Conservation (phyloP, 2,113 vertebrate genomes). For the Eurystomus gularis region DNA sequence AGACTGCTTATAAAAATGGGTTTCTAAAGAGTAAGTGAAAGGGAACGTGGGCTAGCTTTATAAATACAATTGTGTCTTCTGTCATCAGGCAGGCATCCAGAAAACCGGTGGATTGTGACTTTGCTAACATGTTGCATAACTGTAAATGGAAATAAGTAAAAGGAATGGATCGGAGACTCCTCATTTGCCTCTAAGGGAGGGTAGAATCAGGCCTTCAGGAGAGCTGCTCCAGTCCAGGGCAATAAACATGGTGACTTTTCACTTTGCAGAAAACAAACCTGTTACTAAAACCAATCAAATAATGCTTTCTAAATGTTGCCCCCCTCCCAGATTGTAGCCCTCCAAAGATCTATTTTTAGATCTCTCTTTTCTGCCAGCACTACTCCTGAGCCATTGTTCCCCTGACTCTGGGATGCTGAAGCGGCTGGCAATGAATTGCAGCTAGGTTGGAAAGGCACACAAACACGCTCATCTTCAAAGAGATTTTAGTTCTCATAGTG, state of each 20-base stretch:
- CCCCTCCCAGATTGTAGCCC: slow-evolving; percentile 12
- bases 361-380: not conserved
- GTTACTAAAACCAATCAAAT: not conserved
- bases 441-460: slow-evolving; percentile 48
- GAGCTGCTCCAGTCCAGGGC: not conserved
- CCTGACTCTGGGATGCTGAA: not conserved
- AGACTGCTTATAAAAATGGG: not conserved
- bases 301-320: not conserved
- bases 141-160: not conserved
- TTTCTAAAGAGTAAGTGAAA: slow-evolving; percentile 2
- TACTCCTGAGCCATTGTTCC: not conserved
- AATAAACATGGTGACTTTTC: not conserved
- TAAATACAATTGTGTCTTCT: not conserved
- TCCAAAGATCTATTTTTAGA: slow-evolving; percentile 53
- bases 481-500: slow-evolving; percentile 67
- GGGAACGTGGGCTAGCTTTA: not conserved
- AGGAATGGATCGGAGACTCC: not conserved
- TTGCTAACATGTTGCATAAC: not conserved
- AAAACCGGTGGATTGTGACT: not conserved
- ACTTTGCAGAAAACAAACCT: not conserved
- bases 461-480: slow-evolving; percentile 55
- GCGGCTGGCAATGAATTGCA: slow-evolving; percentile 22
- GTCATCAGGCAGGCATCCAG: not conserved
- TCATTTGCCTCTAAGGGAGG: not conserved
- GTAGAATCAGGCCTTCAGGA: not conserved